phyloP scores from a whole-genome alignment of 2,888 invertebrate species.

The Pollenia griseotomentosa region DNA sequence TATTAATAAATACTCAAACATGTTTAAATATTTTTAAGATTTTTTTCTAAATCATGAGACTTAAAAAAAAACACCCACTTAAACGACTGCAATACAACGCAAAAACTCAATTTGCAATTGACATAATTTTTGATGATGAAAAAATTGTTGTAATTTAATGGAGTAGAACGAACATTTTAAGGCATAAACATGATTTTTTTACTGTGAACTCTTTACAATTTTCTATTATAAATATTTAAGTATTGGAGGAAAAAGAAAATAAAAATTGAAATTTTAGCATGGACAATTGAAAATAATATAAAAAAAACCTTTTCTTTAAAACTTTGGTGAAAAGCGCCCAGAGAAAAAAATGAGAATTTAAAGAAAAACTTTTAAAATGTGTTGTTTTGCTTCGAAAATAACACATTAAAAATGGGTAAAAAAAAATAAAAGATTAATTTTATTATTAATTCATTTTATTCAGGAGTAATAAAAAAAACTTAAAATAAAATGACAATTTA shows the following conservation, averaged over 20 bases:
- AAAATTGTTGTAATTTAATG: constrained; percentile 65
- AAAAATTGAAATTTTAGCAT: neutral
- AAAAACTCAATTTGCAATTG: constrained; percentile 68
- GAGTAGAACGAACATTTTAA: constrained; percentile 68
- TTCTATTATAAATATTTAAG: constrained; percentile 10
- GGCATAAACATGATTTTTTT: constrained; percentile 47
- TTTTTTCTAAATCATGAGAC: neutral
- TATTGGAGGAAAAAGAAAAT: neutral
- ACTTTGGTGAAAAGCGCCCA: too few species aligned
- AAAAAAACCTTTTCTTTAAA: constrained; percentile 11
- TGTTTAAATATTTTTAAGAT: neutral
- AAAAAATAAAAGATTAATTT: too few species aligned
- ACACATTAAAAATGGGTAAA: too few species aligned
- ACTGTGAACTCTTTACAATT: constrained; percentile 29
- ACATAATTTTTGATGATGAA: constrained; percentile 70
- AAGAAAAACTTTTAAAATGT: too few species aligned
- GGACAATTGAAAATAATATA: neutral
- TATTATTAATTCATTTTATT: too few species aligned
- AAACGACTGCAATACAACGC: constrained; percentile 12
- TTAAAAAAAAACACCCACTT: constrained; percentile 14
- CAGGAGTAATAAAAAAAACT: too few species aligned
- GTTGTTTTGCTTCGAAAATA: too few species aligned
- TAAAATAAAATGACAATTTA: too few species aligned
- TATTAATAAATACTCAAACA: too few species aligned
- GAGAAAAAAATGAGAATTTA: too few species aligned